A percentile compares a stretch with the other conserved stretches of the same genome.
These are phyloP conservation scores for Collichthys lucidus DNA, from an alignment of 2,113 vertebrate genomes.

Conservation along the genomic window DNA sequence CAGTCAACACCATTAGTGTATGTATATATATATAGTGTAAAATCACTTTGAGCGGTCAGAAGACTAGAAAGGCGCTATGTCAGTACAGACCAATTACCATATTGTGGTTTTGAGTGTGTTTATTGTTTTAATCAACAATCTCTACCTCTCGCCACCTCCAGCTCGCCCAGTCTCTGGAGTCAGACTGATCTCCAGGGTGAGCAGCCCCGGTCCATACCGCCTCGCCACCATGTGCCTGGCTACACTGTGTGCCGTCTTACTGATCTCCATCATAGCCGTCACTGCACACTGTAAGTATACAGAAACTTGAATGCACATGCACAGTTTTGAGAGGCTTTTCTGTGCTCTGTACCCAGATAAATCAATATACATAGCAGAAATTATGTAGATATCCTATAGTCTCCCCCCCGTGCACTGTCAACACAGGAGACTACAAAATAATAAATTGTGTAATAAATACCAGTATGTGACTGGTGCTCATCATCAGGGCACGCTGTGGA, in stretches of 20 bases:
- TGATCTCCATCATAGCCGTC: constrained; percentile 70
- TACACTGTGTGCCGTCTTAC: constrained; percentile 59
- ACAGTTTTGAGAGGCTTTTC: background rate
- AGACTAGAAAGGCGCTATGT: too few species aligned
- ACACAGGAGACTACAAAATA: background rate
- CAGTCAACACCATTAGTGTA: too few species aligned
- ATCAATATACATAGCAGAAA: too few species aligned
- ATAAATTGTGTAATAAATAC: too few species aligned
- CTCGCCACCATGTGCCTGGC: constrained; percentile 63
- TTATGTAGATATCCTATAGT: too few species aligned
- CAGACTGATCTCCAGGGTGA: background rate
- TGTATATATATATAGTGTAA: too few species aligned
- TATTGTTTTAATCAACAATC: too few species aligned
- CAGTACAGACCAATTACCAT: too few species aligned
- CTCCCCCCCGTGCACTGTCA: background rate
- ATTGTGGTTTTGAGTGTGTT: too few species aligned
- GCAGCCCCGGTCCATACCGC: constrained; percentile 51
- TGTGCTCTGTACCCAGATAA: background rate
- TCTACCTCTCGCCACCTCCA: background rate
- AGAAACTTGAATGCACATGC: background rate
- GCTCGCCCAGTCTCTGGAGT: constrained; percentile 4
- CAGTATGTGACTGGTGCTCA: background rate
- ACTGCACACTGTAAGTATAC: constrained; percentile 63
- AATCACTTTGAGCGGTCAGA: too few species aligned
- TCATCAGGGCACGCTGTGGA: background rate